Percentiles rank a stretch among this genome's conserved stretches.
These are phyloP conservation scores for Drosophila repletoides DNA, from an alignment of 1,140 invertebrate genomes.

Conservation along the genomic window DNA sequence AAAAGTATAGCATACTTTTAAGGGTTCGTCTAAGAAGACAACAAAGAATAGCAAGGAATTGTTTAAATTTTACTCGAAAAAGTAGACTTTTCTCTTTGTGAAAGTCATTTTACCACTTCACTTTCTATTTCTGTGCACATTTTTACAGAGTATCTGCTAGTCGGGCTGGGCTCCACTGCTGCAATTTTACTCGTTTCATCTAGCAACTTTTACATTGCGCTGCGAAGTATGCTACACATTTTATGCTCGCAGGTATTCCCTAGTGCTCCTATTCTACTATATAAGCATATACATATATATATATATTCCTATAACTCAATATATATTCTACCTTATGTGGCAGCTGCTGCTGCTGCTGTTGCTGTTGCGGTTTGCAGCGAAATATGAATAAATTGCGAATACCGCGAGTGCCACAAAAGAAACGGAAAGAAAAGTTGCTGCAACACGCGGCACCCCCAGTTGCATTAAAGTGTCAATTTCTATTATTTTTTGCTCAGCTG, in stretches of 20 bases:
- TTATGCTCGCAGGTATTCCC: constrained; percentile 17
- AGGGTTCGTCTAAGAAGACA: too few relatives aligned
- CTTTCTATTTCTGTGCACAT: too few relatives aligned
- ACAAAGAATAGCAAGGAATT: too few relatives aligned
- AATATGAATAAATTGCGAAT: constrained; percentile 69
- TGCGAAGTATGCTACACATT: constrained; percentile 29
- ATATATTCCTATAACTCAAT: not conserved
- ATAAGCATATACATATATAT: not conserved
- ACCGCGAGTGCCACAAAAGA: constrained; percentile 16
- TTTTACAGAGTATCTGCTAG: too few relatives aligned
- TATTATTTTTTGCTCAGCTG: constrained; percentile 12
- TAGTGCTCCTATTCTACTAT: not conserved
- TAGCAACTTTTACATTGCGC: constrained; percentile 23
- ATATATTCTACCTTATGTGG: constrained; percentile 12
- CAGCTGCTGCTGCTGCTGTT: constrained; percentile 35
- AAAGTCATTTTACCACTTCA: too few relatives aligned
- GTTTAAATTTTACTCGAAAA: too few relatives aligned
- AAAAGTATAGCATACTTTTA: too few relatives aligned
- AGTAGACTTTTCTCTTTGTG: too few relatives aligned
- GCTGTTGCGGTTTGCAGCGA: constrained; percentile 1
- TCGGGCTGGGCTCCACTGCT: too few relatives aligned
- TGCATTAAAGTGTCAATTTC: constrained; percentile 37
- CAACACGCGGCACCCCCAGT: constrained; percentile 3
- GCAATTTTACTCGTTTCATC: too few relatives aligned
- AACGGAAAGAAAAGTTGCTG: not conserved